phyloP scores from a whole-genome alignment of 2,113 vertebrate species.

The Cephalopterus ornatus region DNA sequence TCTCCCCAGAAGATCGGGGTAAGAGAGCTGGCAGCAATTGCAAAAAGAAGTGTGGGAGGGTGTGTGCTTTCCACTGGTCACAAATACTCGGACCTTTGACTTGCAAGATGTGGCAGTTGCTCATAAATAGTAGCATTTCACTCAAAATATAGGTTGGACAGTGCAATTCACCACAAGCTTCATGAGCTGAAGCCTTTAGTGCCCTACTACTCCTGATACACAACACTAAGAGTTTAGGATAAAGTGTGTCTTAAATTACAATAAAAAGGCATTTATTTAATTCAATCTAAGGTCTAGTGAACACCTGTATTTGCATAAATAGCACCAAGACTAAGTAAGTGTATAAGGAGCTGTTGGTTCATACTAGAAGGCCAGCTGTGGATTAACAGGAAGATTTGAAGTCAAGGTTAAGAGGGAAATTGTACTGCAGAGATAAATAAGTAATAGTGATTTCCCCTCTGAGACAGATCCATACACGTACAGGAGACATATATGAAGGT shows the following conservation, averaged over 20 bases:
- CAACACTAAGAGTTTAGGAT: neutral
- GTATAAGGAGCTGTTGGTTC: neutral
- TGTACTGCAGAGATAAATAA: neutral
- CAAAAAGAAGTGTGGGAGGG: neutral
- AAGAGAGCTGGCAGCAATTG: constrained; percentile 50
- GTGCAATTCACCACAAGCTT: neutral
- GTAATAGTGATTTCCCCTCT: neutral
- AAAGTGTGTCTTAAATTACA: neutral
- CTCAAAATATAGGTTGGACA: neutral
- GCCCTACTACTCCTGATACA: neutral
- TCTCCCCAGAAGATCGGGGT: constrained; percentile 94
- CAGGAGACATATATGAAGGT: neutral
- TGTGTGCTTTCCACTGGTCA: neutral
- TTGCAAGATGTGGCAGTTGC: neutral
- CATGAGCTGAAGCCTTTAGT: neutral
- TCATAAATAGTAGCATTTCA: neutral
- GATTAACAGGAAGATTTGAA: neutral
- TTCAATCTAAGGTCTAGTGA: neutral
- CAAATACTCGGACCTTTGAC: neutral
- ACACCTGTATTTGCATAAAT: neutral
- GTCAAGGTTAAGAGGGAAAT: neutral
- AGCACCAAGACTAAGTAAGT: neutral
- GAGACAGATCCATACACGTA: neutral
- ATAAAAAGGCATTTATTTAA: neutral
- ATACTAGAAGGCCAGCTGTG: neutral